Conservation (phyloP, 1,140 invertebrate genomes). For the Ladona fulva region DNA sequence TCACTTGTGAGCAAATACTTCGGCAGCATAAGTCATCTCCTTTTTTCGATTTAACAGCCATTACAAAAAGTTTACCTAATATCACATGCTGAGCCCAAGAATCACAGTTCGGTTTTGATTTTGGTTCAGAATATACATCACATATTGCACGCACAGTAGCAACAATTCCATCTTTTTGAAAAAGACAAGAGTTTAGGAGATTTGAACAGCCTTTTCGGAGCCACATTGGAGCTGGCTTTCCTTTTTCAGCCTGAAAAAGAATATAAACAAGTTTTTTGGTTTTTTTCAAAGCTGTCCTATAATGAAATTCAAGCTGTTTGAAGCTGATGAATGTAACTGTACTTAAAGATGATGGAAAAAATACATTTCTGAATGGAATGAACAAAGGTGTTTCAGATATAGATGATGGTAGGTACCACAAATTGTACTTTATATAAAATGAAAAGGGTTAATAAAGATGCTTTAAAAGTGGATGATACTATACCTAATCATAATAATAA, state of each 20-base stretch:
- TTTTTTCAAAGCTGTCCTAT: too few species aligned
- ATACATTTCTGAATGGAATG: too few species aligned
- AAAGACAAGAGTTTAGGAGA: conserved; percentile 47
- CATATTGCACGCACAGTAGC: conserved; percentile 52
- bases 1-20: not conserved
- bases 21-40: not conserved
- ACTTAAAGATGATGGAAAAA: too few species aligned
- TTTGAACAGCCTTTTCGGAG: conserved; percentile 48
- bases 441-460: too few species aligned
- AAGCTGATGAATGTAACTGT: too few species aligned
- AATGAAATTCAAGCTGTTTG: too few species aligned
- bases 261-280: too few species aligned
- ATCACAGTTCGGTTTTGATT: not conserved
- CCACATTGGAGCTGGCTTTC: conserved; percentile 46
- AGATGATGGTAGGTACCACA: too few species aligned
- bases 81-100: not conserved
- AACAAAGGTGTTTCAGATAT: too few species aligned
- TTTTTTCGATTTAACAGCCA: not conserved
- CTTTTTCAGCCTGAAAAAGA: conserved; percentile 9
- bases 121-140: conserved; percentile 40
- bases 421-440: too few species aligned
- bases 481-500: too few species aligned
- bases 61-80: not conserved
- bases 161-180: conserved; percentile 47
- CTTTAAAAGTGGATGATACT: too few species aligned